phyloP scores from a whole-genome alignment of 2,113 vertebrate species.

The Excalfactoria chinensis region DNA sequence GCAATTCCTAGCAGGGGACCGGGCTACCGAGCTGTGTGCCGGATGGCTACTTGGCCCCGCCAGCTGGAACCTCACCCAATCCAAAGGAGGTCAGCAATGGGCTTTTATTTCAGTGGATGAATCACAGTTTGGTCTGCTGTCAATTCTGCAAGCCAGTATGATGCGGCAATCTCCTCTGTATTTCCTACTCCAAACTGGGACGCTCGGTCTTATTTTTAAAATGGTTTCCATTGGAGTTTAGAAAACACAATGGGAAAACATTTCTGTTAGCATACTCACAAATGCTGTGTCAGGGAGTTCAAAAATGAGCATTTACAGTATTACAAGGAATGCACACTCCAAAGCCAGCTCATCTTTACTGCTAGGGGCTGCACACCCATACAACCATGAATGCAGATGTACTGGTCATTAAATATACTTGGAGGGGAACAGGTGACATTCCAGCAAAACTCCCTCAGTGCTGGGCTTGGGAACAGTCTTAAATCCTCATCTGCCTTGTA shows the following conservation, averaged over 20 bases:
- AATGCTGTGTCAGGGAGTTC: conserved; percentile 44
- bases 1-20: background rate
- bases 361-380: background rate
- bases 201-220: conserved; percentile 7
- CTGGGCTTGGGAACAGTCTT: background rate
- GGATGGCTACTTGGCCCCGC: background rate
- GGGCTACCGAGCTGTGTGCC: fast-evolving
- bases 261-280: background rate
- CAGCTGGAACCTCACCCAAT: background rate
- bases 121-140: conserved; percentile 25
- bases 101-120: conserved; percentile 25
- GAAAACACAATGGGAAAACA: conserved; percentile 42
- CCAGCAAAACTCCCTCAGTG: background rate
- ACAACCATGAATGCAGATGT: background rate
- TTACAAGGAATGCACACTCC: conserved; percentile 2
- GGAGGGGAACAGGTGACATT: conserved; percentile 34
- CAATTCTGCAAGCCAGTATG: background rate
- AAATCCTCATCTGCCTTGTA: background rate
- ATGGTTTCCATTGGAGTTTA: conserved; percentile 41
- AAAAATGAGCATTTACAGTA: conserved; percentile 4
- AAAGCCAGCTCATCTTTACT: background rate
- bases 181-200: background rate
- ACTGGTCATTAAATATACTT: background rate
- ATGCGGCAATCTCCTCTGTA: conserved; percentile 26
- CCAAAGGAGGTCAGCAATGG: background rate